A percentile compares a stretch with the other conserved stretches of the same genome.
Evolutionary conservation across 2,888 invertebrate species (phyloP).

Genomic region (Vannuccia rotundouncinata): DNA sequence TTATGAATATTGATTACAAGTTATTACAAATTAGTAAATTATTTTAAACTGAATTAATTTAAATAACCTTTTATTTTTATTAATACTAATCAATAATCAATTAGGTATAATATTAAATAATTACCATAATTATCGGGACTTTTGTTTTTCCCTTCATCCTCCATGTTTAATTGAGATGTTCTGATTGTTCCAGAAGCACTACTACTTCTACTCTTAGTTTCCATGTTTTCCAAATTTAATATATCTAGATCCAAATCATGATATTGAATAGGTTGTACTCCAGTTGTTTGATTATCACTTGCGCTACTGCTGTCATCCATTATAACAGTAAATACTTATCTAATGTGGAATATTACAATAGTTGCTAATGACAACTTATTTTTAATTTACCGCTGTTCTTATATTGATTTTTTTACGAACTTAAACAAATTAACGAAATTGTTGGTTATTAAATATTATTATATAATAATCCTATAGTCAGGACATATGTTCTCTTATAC

Average conservation of each 20-base stretch:
- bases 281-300: not conserved
- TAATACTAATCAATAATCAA: no score
- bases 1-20: no score
- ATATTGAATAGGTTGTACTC: not conserved
- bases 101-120: no score
- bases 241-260: constrained; percentile 19
- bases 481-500: no score
- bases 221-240: not conserved
- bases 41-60: no score
- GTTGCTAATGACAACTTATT: not conserved
- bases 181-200: not conserved
- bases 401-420: not conserved
- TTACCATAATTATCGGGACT: not conserved
- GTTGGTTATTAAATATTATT: no score
- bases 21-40: no score
- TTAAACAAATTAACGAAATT: not conserved
- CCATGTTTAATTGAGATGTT: not conserved
- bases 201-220: not conserved
- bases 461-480: no score
- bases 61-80: no score
- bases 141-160: no score
- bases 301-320: not conserved
- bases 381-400: not conserved
- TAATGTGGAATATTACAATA: not conserved
- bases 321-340: not conserved